These are phyloP conservation scores for Alcedo atthis DNA, from an alignment of 2,797 vertebrate species.

Conservation along the genomic window DNA sequence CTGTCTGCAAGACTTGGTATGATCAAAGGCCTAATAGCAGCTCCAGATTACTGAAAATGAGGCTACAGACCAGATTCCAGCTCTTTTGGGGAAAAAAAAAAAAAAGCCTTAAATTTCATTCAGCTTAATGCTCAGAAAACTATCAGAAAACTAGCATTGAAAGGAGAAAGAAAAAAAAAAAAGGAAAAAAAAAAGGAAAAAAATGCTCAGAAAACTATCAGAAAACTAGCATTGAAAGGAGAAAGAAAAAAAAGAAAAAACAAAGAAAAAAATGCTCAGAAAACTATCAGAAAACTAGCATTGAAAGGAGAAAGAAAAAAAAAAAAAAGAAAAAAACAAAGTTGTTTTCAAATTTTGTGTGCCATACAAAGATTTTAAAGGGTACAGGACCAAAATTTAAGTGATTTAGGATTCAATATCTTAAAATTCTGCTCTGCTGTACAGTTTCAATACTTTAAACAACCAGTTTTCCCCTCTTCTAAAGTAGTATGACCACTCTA, in stretches of 20 bases:
- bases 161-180: neutral
- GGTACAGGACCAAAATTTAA: neutral
- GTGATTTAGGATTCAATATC: neutral
- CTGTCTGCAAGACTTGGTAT: constrained; percentile 69
- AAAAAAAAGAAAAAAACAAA: neutral
- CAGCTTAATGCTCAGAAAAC: constrained; percentile 39
- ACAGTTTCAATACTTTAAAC: neutral
- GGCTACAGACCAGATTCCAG: constrained; percentile 12
- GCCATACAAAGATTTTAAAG: neutral
- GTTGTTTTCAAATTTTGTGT: neutral
- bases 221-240: neutral
- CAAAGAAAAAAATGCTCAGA: no score
- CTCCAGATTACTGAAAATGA: constrained; percentile 69
- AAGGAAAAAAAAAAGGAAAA: neutral
- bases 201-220: constrained; percentile 35
- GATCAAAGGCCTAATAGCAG: constrained; percentile 73
- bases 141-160: neutral
- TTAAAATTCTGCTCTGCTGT: neutral
- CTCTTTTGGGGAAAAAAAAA: neutral
- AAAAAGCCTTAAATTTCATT: neutral
- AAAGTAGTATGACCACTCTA: neutral
- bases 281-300: neutral
- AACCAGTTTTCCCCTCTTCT: neutral
- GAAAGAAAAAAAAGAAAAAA: neutral
- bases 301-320: neutral